A percentile compares a stretch with the other conserved stretches of the same genome.
Evolutionary conservation across 2,113 vertebrate species (phyloP).

Genomic region (Gasterosteus nipponicus): DNA sequence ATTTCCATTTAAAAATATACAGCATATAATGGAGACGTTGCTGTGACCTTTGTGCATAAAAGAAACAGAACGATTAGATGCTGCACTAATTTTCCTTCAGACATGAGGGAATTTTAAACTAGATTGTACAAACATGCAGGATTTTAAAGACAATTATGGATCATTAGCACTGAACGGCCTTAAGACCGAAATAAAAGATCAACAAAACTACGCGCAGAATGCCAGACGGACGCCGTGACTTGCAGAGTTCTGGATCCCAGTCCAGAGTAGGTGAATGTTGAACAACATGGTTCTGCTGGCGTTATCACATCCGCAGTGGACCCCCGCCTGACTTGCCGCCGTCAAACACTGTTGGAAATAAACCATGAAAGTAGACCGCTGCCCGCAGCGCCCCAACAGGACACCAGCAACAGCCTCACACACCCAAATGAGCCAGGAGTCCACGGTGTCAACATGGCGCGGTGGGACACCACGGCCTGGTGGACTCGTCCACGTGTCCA

Average conservation of each 20-base stretch:
- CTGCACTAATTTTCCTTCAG: too few relatives aligned
- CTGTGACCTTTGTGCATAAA: too few relatives aligned
- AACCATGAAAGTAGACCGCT: neutral
- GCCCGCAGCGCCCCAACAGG: too few relatives aligned
- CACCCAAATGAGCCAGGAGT: slow-evolving; percentile 99
- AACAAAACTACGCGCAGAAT: neutral
- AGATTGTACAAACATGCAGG: neutral
- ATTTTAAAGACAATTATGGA: neutral
- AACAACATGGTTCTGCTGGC: slow-evolving; percentile 95
- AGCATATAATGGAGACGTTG: too few relatives aligned
- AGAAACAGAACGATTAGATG: too few relatives aligned
- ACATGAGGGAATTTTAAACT: neutral
- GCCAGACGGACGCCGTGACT: slow-evolving; percentile 77
- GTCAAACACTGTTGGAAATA: slow-evolving; percentile 86
- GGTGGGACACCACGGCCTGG: slow-evolving; percentile 83
- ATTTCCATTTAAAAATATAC: neutral
- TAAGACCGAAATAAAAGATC: neutral
- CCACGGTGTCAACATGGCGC: slow-evolving; percentile 93
- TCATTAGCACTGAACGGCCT: neutral
- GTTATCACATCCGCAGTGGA: slow-evolving; percentile 95
- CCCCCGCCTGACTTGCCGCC: slow-evolving; percentile 90
- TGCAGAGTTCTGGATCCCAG: slow-evolving; percentile 93
- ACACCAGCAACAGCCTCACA: neutral
- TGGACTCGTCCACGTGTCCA: slow-evolving; percentile 89
- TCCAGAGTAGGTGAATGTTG: slow-evolving; percentile 93